Evolutionary conservation across 2,113 vertebrate genomes (phyloP).

Genomic region (Apteryx mantelli): DNA sequence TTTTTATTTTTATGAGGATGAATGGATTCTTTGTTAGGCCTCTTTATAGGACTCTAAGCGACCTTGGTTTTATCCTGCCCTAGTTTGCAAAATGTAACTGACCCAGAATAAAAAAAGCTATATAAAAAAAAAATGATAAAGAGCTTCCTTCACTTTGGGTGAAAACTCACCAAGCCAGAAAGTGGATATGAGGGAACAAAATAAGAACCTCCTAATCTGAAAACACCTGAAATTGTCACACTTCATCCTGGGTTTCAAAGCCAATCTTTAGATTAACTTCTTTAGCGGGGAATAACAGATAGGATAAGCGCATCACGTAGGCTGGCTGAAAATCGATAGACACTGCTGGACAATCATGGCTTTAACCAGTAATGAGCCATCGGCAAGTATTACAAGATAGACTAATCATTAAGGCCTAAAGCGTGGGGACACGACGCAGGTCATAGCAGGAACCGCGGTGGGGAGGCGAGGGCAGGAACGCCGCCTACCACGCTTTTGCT

Average conservation of each 20-base stretch:
- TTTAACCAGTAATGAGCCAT: constrained; percentile 43
- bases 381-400: constrained; percentile 21
- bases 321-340: constrained; percentile 36
- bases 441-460: not conserved
- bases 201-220: not conserved
- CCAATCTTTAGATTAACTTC: not conserved
- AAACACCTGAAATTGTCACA: not conserved
- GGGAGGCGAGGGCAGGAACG: not conserved
- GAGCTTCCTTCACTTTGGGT: not conserved
- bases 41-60: constrained; percentile 67
- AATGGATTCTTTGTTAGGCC: constrained; percentile 79
- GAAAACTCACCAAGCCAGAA: constrained; percentile 38
- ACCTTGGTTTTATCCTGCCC: constrained; percentile 77
- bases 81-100: constrained; percentile 73
- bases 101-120: constrained; percentile 72
- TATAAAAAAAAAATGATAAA: not conserved
- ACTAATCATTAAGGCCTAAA: constrained; percentile 13
- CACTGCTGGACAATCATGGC: constrained; percentile 17
- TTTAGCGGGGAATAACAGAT: not conserved
- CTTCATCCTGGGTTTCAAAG: not conserved
- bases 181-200: not conserved
- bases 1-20: constrained; percentile 76
- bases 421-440: not conserved
- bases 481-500: not conserved
- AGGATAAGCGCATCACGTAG: not conserved